A percentile compares a stretch with the other conserved stretches of the same genome.
phyloP scores from a whole-genome alignment of 2,113 vertebrate genomes.

The Vanacampus margaritifer region DNA sequence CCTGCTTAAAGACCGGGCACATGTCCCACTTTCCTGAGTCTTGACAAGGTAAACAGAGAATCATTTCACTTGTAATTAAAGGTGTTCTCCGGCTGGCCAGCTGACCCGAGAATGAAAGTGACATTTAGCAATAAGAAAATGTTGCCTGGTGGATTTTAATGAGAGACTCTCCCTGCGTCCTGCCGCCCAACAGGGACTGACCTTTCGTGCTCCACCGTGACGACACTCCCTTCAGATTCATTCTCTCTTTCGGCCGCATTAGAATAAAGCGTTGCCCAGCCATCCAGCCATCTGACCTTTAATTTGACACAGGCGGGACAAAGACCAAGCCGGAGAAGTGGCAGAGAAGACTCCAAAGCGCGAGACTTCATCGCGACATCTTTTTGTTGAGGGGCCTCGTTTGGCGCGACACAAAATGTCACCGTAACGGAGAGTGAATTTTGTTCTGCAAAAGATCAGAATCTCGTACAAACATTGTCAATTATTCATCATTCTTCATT shows the following conservation, averaged over 20 bases:
- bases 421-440: too few species aligned
- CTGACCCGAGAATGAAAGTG: slow-evolving; percentile 62
- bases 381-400: slow-evolving; percentile 10
- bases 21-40: too few species aligned
- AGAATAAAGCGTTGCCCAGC: slow-evolving; percentile 59
- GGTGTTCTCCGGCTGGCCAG: slow-evolving; percentile 35
- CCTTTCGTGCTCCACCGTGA: slow-evolving; percentile 70
- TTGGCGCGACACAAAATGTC: too few species aligned
- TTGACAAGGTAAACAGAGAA: slow-evolving; percentile 48
- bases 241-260: slow-evolving; percentile 36
- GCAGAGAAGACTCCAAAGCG: slow-evolving; percentile 42
- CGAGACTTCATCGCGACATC: slow-evolving; percentile 26
- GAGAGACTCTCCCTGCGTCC: slow-evolving; percentile 60
- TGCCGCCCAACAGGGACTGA: slow-evolving; percentile 63
- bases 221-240: slow-evolving; percentile 70
- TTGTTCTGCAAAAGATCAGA: too few species aligned
- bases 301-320: slow-evolving; percentile 56
- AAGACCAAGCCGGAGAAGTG: slow-evolving; percentile 30
- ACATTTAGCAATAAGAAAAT: slow-evolving; percentile 64
- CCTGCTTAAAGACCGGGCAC: slow-evolving; percentile 9
- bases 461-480: not conserved
- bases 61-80: slow-evolving; percentile 52
- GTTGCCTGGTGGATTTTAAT: slow-evolving; percentile 64
- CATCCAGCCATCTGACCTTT: slow-evolving; percentile 66
- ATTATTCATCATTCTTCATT: too few species aligned